Base-by-base conservation (phyloP, 2,888 invertebrate genomes). In the Apotomis turbidana region DNA sequence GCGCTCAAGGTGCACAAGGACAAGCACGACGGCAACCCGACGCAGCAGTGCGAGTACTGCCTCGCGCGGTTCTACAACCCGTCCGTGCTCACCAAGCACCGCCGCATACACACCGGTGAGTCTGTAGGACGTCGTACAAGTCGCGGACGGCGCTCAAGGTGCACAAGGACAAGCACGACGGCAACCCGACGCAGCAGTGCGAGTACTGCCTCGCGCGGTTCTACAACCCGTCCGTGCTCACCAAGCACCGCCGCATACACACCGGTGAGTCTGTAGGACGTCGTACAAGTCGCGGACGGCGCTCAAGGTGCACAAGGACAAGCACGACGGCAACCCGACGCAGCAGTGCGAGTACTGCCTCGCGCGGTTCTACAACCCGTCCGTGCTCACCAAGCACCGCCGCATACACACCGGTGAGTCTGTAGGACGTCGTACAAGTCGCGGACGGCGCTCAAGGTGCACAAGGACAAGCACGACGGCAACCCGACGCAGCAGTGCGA, bases 91-190 rank as follows among this genome's bases (percentile, higher is more conserved):
- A 84, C 86, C 64, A 88, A 91, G 74, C 94, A 94, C 79, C 83
- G 90, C 5, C 78, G 91, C 0, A 85, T 79, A 41, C 94, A 94
- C 74, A 94, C 94, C 54, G 94, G 94, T 90, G 76, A 55, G 70
- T 38, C 4, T 12, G 27, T 27, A 27, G 27, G 0, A 81, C 84
- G 2, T 75, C 76, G 15, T 91, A 82, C 79, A 84, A 81, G 70
- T 66, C 78, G 5, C 73, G 54, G 3, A 2, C 6, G 0, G 81
- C 80, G 0, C 78, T 88, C 4, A 70, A 57, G 6, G 81, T 74
- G 0, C 92, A 93, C 75, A 5, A 63, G 3, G 78, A 88, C 76
- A 80, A 83, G 3, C 94, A 94, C 80, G 89, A 90, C 55, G 92
- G 90, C 12, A 84, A 80, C 51, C 85, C 88, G 4, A 85, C 87